Base-by-base conservation (phyloP, 1,140 invertebrate genomes). In the Spodoptera litura region DNA sequence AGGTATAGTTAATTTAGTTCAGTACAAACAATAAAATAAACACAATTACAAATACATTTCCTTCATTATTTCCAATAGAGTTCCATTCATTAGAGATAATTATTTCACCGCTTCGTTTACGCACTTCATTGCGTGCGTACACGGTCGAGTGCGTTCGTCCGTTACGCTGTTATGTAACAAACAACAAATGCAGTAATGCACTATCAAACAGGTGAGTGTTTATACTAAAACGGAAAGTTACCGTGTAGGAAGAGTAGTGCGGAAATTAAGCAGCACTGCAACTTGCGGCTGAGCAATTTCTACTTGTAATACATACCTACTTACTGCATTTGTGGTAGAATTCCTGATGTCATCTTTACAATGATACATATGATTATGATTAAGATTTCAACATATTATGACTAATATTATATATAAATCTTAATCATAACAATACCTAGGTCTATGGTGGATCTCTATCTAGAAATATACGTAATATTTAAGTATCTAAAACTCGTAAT, bases 161-260 rank as follows among this genome's bases (percentile, higher is more conserved):
- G 59, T 75, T 44, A 64, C 49, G 59, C 59, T 27, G 59, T 75
- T 44, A 64, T 25, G 59, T 49, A 31, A 31, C 31, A 31, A 31
- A 31, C 31, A 74, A 61, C 44, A n/a, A 74, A 74, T 62, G 44
- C 56, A 62, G 53, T 56, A 15, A 58, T 44, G 55, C 27, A 35
- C 44, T 31, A 52, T 68, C 44, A 68, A 13, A 31, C 49, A 55
- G 12, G 64, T 52, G 20, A 64, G 27, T n/a, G 58, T 44, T 44
- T 15, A 49, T 44, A 53, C 49, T 9, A 53, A 53, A 64, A 64
- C 73, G 25, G 73, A 75, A 75, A 75, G 44, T 75, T 75, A 62
- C 73, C 73, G 44, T n/a, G 59, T 53, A 62, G 73, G 73, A 75
- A 52, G 59, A 75, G 44, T 3, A 31, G 38, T 20, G 9, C 49